Evolutionary conservation across 92 coral and sea anemone genomes (phyloP).

Genomic region (Zoanthus sociatus): DNA sequence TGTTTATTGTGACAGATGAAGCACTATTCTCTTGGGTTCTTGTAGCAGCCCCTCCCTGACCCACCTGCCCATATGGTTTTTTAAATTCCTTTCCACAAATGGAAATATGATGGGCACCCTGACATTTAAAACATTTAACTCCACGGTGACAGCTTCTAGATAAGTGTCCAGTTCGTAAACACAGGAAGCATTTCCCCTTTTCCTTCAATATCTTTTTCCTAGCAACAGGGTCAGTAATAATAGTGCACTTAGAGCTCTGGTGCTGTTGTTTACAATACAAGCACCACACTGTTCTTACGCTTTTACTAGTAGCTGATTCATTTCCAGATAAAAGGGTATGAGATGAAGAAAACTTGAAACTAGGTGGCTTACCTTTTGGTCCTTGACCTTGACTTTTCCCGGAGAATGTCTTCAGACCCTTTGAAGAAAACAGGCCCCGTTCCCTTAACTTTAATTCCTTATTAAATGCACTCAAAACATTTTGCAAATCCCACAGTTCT

Average conservation of each 20-base stretch:
- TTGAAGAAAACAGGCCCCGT: not conserved
- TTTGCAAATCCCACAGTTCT: not conserved
- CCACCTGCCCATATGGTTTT: not conserved
- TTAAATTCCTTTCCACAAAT: not conserved
- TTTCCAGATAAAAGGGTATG: too few relatives aligned
- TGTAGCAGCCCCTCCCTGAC: not conserved
- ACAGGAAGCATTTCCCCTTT: too few relatives aligned
- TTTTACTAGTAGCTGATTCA: not conserved
- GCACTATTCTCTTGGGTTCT: too few relatives aligned
- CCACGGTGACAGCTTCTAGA: not conserved
- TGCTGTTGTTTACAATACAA: too few relatives aligned
- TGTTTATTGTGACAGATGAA: not conserved
- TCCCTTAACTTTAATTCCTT: constrained; percentile 3
- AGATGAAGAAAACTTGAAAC: not conserved
- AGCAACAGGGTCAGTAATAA: too few relatives aligned
- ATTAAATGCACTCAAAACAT: not conserved
- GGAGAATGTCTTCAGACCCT: not conserved
- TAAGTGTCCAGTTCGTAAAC: not conserved
- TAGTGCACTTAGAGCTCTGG: too few relatives aligned
- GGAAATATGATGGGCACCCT: not conserved
- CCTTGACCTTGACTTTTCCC: not conserved
- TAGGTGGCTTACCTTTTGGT: not conserved
- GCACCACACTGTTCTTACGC: not conserved
- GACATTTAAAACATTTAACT: too few relatives aligned
- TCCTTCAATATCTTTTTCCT: too few relatives aligned